Conservation (phyloP, 2,888 invertebrate species). For the Sialis lutaria region DNA sequence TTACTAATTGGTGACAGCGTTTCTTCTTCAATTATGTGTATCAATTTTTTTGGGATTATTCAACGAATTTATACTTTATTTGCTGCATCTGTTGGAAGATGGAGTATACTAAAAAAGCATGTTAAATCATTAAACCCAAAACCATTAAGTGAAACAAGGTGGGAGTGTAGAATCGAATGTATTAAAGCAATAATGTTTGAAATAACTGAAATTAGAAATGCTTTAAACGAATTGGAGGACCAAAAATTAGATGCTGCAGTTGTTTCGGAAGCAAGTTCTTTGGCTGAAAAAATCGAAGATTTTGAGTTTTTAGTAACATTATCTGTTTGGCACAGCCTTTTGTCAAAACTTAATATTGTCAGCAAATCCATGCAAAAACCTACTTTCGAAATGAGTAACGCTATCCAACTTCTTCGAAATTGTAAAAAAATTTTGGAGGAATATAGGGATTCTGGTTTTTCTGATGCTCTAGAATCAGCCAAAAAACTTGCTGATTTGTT, state of each 20-base stretch:
- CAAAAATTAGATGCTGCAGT: not conserved
- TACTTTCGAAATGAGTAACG: not conserved
- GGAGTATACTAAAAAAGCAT: constrained; percentile 1
- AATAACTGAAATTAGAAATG: not conserved
- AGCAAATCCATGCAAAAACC: not conserved
- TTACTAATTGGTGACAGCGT: not conserved
- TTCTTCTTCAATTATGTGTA: not conserved
- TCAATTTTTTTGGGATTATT: not conserved
- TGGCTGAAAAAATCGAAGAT: not conserved
- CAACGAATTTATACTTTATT: not conserved
- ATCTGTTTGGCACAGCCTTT: not conserved
- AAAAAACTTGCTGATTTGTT: not conserved
- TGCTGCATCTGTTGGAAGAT: not conserved
- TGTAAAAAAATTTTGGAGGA: not conserved
- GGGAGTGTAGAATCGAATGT: constrained; percentile 4
- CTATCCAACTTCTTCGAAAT: not conserved
- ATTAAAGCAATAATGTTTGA: not conserved
- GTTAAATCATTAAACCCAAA: constrained; percentile 5
- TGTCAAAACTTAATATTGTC: not conserved
- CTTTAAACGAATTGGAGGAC: not conserved
- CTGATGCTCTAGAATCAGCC: not conserved
- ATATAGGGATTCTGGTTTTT: not conserved
- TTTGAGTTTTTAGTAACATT: not conserved
- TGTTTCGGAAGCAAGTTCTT: not conserved
- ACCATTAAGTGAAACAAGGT: constrained; percentile 5